Conservation (phyloP, 2,888 invertebrate species). For the Drosophila dives region DNA sequence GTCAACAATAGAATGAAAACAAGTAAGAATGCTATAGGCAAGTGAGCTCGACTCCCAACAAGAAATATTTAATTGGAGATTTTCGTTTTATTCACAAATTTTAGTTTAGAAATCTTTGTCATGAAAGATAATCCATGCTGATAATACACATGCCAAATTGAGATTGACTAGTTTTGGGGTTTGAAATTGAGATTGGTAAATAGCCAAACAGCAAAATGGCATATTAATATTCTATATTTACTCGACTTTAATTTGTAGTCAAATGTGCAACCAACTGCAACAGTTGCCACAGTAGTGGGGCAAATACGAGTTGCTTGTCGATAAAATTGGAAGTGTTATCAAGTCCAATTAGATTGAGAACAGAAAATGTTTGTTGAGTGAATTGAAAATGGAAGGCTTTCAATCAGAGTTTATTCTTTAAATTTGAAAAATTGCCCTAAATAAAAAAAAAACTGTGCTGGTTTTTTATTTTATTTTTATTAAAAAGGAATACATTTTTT, state of each 20-base stretch:
- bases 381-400: neutral
- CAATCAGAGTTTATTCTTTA: neutral
- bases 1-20: too few relatives aligned
- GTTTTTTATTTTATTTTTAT: neutral
- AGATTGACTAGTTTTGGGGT: neutral
- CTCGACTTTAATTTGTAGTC: neutral
- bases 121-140: neutral
- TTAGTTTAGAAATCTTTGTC: too few relatives aligned
- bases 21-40: too few relatives aligned
- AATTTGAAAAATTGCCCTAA: neutral
- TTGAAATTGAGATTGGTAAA: neutral
- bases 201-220: neutral
- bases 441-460: neutral
- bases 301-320: neutral
- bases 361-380: neutral
- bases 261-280: slow-evolving; percentile 1
- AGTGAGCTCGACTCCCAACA: too few relatives aligned
- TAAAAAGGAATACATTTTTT: neutral
- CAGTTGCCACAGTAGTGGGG: neutral
- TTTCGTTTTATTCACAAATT: too few relatives aligned
- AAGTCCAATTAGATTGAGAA: neutral
- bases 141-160: neutral
- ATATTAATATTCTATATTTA: neutral
- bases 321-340: too few relatives aligned
- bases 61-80: too few relatives aligned